Evolutionary conservation across 92 coral and sea anemone species (phyloP).

Genomic region (Phymanthus crucifer): DNA sequence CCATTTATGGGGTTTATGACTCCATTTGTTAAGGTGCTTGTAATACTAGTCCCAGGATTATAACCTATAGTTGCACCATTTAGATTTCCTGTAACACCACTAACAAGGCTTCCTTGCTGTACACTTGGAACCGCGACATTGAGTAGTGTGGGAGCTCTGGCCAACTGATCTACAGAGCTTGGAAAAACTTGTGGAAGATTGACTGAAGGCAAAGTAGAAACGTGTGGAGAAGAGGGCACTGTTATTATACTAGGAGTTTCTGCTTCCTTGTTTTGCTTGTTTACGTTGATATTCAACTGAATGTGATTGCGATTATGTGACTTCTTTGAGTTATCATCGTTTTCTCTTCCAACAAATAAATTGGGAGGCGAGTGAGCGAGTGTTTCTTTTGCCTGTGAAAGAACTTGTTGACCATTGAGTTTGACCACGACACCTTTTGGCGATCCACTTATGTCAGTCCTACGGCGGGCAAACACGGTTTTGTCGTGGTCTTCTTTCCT

Average conservation of each 20-base stretch:
- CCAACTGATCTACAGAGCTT: background rate
- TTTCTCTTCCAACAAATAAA: background rate
- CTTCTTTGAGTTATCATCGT: background rate
- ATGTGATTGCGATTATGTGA: conserved; percentile 17
- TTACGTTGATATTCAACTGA: conserved; percentile 29
- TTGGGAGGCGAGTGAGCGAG: background rate
- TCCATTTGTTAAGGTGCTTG: background rate
- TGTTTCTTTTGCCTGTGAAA: background rate
- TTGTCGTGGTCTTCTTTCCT: background rate
- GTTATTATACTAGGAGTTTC: background rate
- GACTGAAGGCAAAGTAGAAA: background rate
- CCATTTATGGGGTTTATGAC: background rate
- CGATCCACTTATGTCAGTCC: background rate
- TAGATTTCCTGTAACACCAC: background rate
- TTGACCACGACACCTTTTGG: conserved; percentile 12
- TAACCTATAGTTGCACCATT: too few relatives aligned
- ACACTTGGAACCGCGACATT: background rate
- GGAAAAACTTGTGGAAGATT: background rate
- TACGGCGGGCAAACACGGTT: background rate
- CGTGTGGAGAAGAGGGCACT: background rate
- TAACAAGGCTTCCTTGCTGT: background rate
- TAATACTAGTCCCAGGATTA: background rate
- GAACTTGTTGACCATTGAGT: conserved; percentile 21
- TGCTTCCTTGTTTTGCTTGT: conserved; percentile 17
- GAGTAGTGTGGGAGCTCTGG: background rate